Conservation (phyloP, 2,797 vertebrate genomes). For the Lepus townsendii region DNA sequence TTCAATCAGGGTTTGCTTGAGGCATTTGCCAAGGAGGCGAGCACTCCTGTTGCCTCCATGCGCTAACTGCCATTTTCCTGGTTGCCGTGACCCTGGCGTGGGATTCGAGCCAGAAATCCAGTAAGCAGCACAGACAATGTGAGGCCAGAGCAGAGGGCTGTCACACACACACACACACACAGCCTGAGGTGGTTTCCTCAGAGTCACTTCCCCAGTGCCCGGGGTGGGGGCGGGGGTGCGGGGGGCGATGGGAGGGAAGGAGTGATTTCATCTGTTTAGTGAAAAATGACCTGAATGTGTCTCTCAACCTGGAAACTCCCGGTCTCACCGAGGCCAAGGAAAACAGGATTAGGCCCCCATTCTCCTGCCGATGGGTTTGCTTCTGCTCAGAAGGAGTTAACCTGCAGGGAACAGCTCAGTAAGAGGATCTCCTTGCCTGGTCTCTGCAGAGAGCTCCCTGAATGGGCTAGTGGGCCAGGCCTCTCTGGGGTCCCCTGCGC, state of each 20-base stretch:
- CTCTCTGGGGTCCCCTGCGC: not conserved
- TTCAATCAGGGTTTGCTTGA: slow-evolving; percentile 54
- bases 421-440: not conserved
- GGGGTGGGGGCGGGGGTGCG: not conserved
- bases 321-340: slow-evolving; percentile 80
- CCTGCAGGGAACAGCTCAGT: not conserved
- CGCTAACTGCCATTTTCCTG: slow-evolving; percentile 76
- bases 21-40: slow-evolving; percentile 71
- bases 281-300: slow-evolving; percentile 76
- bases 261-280: slow-evolving; percentile 77
- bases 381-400: slow-evolving; percentile 72
- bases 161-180: too few species aligned
- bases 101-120: slow-evolving; percentile 61
- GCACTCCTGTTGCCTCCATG: slow-evolving; percentile 31
- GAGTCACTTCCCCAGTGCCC: slow-evolving; percentile 16
- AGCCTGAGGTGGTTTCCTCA: not conserved
- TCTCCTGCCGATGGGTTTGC: slow-evolving; percentile 42
- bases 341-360: slow-evolving; percentile 79
- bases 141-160: not conserved
- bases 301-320: slow-evolving; percentile 80
- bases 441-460: slow-evolving; percentile 5
- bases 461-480: slow-evolving; percentile 2
- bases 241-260: slow-evolving; percentile 51
- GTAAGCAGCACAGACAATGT: slow-evolving; percentile 50
- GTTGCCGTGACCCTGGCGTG: slow-evolving; percentile 53